Conservation (phyloP, 2,113 vertebrate genomes). For the Mystacornis crossleyi region DNA sequence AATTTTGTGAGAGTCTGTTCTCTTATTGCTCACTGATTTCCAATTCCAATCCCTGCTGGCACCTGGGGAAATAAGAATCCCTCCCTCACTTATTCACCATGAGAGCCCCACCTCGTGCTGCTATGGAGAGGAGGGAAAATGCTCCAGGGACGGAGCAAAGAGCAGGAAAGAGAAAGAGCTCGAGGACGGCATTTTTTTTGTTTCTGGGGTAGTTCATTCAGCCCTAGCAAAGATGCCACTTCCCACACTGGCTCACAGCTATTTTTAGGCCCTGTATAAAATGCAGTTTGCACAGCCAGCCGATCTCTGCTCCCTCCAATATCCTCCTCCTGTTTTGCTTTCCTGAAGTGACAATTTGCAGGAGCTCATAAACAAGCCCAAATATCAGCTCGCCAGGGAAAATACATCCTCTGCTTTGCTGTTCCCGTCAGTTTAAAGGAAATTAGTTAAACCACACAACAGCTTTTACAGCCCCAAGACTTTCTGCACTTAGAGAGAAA, state of each 20-base stretch:
- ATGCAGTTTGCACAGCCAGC: background rate
- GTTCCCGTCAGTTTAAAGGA: background rate
- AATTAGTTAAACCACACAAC: background rate
- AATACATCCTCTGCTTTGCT: background rate
- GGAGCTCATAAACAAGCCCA: constrained; percentile 3
- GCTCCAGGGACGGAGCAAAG: background rate
- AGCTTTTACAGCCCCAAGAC: background rate
- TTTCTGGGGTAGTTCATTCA: background rate
- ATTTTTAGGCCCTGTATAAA: background rate
- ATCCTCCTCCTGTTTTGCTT: background rate
- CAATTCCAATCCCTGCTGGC: background rate
- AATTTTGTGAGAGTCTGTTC: background rate
- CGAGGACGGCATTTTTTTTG: background rate
- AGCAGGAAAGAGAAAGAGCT: background rate
- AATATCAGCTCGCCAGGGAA: constrained; percentile 19
- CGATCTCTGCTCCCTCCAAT: background rate
- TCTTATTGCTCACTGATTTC: background rate
- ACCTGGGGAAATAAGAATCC: background rate
- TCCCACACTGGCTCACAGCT: background rate
- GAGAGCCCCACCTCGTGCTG: background rate
- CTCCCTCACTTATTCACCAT: background rate
- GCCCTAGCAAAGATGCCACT: background rate
- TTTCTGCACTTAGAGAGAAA: background rate
- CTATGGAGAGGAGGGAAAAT: accelerated
- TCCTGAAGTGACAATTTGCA: background rate